These are phyloP conservation scores for Pollenia griseotomentosa DNA, from an alignment of 2,888 invertebrate genomes.

Conservation along the genomic window DNA sequence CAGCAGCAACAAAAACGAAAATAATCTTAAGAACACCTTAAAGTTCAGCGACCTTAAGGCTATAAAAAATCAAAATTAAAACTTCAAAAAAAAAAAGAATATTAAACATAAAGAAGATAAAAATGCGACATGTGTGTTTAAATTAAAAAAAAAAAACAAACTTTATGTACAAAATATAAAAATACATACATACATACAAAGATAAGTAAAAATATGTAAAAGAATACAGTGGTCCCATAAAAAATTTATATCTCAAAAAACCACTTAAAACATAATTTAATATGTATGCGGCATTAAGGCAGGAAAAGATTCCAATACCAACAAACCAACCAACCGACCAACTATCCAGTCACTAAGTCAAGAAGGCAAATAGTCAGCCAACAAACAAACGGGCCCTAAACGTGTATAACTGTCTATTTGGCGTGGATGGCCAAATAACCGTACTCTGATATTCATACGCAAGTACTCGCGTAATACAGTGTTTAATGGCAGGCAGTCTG, in stretches of 20 bases:
- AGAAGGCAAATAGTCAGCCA: not conserved
- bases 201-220: not conserved
- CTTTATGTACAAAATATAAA: not conserved
- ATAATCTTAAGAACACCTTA: conserved; percentile 50
- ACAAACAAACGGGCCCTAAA: conserved; percentile 39
- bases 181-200: not conserved
- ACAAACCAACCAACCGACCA: conserved; percentile 4
- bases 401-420: conserved; percentile 64
- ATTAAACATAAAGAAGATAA: conserved; percentile 29
- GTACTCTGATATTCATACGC: conserved; percentile 40
- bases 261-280: conserved; percentile 42
- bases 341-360: conserved; percentile 11
- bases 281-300: conserved; percentile 39
- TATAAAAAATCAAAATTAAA: conserved; percentile 15
- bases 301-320: conserved; percentile 46
- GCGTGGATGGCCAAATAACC: conserved; percentile 67
- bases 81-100: conserved; percentile 16
- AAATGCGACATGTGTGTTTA: conserved; percentile 42
- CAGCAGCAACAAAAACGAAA: conserved; percentile 18
- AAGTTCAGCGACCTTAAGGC: conserved; percentile 53
- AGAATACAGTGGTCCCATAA: conserved; percentile 13
- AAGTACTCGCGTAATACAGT: conserved; percentile 26
- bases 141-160: conserved; percentile 4
- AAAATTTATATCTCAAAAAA: not conserved
- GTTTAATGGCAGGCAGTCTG: conserved; percentile 10